These are phyloP conservation scores for Lepidonotus clava DNA, from an alignment of 2,888 invertebrate genomes.

Conservation along the genomic window DNA sequence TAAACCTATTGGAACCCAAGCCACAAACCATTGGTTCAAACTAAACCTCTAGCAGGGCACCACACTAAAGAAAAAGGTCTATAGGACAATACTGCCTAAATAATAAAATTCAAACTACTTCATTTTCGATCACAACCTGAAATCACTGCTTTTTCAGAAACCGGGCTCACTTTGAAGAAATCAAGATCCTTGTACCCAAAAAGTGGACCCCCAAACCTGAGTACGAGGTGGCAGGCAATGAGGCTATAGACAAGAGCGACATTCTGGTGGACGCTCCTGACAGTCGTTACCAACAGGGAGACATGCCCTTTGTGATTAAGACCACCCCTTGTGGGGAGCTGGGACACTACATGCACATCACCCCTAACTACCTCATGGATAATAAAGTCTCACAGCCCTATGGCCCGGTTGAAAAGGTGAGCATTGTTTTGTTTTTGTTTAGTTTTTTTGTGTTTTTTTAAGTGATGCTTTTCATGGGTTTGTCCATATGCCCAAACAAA, in stretches of 20 bases:
- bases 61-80: too few species aligned
- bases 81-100: too few species aligned
- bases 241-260: slow-evolving; percentile 80
- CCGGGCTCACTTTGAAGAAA: slow-evolving; percentile 82
- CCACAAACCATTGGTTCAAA: too few species aligned
- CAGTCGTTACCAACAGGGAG: slow-evolving; percentile 43
- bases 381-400: slow-evolving; percentile 50
- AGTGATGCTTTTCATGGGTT: too few species aligned
- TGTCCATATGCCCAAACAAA: too few species aligned
- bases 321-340: slow-evolving; percentile 72
- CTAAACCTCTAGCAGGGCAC: too few species aligned
- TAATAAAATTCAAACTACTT: background rate
- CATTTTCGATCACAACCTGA: background rate
- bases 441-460: too few species aligned
- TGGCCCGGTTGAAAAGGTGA: slow-evolving; percentile 37
- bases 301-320: slow-evolving; percentile 66
- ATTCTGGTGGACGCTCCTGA: slow-evolving; percentile 82
- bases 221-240: slow-evolving; percentile 60
- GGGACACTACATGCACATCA: slow-evolving; percentile 70
- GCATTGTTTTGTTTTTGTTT: background rate
- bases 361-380: slow-evolving; percentile 69
- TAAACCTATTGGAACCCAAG: too few species aligned
- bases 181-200: slow-evolving; percentile 84
- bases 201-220: slow-evolving; percentile 81
- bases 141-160: slow-evolving; percentile 56